Evolutionary conservation across 2,113 vertebrate genomes (phyloP).

Genomic region (Elaphurus davidianus): DNA sequence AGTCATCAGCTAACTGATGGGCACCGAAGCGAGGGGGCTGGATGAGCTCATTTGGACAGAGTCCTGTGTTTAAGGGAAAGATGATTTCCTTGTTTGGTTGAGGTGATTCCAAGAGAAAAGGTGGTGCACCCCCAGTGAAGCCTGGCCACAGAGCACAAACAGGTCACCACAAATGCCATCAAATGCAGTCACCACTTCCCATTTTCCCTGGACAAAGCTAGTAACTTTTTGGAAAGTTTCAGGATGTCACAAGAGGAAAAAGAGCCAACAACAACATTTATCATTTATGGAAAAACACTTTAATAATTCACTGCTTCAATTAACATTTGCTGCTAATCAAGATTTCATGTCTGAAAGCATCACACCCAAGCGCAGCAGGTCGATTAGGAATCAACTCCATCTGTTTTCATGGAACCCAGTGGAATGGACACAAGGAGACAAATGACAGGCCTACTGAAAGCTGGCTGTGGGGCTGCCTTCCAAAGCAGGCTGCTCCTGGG

Average conservation of each 20-base stretch:
- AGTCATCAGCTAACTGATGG: not conserved
- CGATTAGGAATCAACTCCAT: conserved; percentile 31
- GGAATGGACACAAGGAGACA: conserved; percentile 37
- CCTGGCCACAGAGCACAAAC: not conserved
- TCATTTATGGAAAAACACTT: conserved; percentile 71
- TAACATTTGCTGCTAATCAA: conserved; percentile 77
- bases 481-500: conserved; percentile 16
- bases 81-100: not conserved
- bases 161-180: not conserved
- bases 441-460: conserved; percentile 49
- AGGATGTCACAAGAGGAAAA: conserved; percentile 47
- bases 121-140: not conserved
- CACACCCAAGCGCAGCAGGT: conserved; percentile 59
- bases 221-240: conserved; percentile 62
- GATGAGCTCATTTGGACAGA: not conserved
- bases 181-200: not conserved
- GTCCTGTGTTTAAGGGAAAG: not conserved
- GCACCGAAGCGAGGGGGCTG: not conserved
- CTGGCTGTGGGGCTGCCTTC: not conserved
- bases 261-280: conserved; percentile 59
- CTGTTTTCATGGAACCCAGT: conserved; percentile 18
- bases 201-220: not conserved
- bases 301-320: conserved; percentile 79
- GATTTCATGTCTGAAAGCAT: conserved; percentile 61
- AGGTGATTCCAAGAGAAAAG: not conserved